A percentile compares a stretch with the other conserved stretches of the same genome.
Evolutionary conservation across 2,797 vertebrate genomes (phyloP).

Genomic region (Oceanodroma leucorhoa): DNA sequence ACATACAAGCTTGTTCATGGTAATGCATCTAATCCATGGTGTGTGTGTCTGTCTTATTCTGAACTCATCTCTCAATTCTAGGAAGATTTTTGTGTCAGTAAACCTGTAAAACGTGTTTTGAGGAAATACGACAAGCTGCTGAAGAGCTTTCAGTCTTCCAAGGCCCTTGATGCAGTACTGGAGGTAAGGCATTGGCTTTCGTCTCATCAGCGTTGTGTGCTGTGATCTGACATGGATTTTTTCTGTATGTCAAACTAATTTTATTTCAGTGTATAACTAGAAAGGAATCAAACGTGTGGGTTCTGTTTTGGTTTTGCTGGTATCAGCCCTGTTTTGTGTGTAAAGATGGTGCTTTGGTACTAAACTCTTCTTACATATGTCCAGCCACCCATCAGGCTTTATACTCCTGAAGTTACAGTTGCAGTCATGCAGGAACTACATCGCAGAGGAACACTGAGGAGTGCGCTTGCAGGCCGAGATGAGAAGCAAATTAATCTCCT

Average conservation of each 20-base stretch:
- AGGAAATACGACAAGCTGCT: constrained; percentile 89
- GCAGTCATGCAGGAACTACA: constrained; percentile 94
- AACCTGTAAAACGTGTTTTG: constrained; percentile 83
- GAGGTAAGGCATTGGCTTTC: constrained; percentile 73
- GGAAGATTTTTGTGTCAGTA: constrained; percentile 92
- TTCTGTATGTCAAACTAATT: not conserved
- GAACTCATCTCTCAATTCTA: constrained; percentile 58
- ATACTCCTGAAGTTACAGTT: constrained; percentile 87
- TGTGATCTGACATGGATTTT: not conserved
- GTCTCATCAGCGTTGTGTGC: not conserved
- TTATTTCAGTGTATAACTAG: not conserved
- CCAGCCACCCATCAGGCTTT: constrained; percentile 75
- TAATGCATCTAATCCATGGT: not conserved
- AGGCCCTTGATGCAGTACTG: constrained; percentile 90
- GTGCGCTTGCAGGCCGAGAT: constrained; percentile 91
- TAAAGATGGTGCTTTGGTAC: not conserved
- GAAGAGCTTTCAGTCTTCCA: constrained; percentile 89
- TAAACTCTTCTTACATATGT: not conserved
- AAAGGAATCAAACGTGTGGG: not conserved
- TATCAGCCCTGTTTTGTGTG: not conserved
- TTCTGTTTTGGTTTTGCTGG: not conserved
- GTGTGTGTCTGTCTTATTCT: not conserved
- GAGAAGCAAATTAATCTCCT: constrained; percentile 84
- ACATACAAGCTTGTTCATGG: not conserved
- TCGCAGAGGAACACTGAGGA: constrained; percentile 91